Percentiles rank a stretch among this genome's conserved stretches.
phyloP scores from a whole-genome alignment of 2,888 invertebrate genomes.

The Urechis unicinctus region DNA sequence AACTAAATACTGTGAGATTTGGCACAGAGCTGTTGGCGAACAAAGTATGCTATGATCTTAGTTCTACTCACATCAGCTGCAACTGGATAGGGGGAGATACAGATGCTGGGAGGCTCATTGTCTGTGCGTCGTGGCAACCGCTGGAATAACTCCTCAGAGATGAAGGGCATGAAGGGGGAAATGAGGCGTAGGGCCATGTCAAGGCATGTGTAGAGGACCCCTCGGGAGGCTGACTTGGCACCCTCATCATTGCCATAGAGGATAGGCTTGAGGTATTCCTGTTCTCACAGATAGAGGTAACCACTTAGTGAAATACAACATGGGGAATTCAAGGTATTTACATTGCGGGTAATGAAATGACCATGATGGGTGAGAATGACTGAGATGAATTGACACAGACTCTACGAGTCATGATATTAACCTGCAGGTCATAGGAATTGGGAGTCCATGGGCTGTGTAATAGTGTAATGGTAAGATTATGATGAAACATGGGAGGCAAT shows the following conservation, averaged over 20 bases:
- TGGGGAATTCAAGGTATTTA: not conserved
- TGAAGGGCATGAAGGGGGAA: slow-evolving; percentile 95
- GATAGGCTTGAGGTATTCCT: slow-evolving; percentile 80
- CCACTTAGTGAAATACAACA: too few species aligned
- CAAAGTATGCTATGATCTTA: not conserved
- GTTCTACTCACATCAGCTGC: slow-evolving; percentile 40
- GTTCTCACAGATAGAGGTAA: slow-evolving; percentile 11
- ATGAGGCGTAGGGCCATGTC: slow-evolving; percentile 80
- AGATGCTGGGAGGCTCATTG: slow-evolving; percentile 68
- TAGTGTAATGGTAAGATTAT: too few species aligned
- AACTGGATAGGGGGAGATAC: slow-evolving; percentile 78
- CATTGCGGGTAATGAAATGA: too few species aligned
- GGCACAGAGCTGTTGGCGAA: not conserved
- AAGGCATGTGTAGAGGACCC: slow-evolving; percentile 73
- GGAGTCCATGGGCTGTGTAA: too few species aligned
- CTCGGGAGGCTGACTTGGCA: slow-evolving; percentile 60
- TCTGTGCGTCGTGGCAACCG: slow-evolving; percentile 59
- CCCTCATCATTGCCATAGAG: slow-evolving; percentile 59
- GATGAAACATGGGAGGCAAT: too few species aligned
- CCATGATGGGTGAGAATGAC: too few species aligned
- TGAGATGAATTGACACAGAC: too few species aligned
- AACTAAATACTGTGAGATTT: too few species aligned
- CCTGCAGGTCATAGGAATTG: too few species aligned
- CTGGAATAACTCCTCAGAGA: slow-evolving; percentile 92
- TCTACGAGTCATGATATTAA: too few species aligned